Evolutionary conservation across 2,113 vertebrate species (phyloP), one percentile per base, ranked within the genome.

Genomic region (Fukomys damarensis): DNA sequence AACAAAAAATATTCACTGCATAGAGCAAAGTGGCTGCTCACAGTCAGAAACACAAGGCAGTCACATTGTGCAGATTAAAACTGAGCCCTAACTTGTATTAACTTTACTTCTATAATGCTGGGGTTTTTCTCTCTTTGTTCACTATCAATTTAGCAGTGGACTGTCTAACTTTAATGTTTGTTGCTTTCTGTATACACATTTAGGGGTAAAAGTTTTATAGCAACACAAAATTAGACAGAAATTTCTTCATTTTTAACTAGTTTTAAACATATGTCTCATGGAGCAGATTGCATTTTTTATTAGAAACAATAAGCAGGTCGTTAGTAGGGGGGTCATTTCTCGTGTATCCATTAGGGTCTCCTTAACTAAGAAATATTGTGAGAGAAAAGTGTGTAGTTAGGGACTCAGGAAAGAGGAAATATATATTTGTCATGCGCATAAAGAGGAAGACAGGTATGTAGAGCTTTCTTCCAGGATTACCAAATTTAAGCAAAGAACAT

Each of bases 161-260:
- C 86, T 92, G 68, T 68, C 38, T 91, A 77, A 52, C 65, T 19
- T 98, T 96, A 96, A 12, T 92, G 41, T 38, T 79, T 89, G 93
- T 72, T 56, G 38, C 58, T 94, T 77, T 49, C 14, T 93, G 79
- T 52, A 66, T 58, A 84, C 49, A 89, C 28, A 82, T 38, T 94
- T 96, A 76, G 0, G 46, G 59, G 28, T 79, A 96, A 54, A 84
- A 43, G 32, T 63, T 98, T 98, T 96, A 97, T 91, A 86, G 91
- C 0, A 41, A 61, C 93, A 94, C 93, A 95, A 97, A 98, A 96
- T 65, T 8, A 66, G 30, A 76, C 93, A 96, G 82, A 54, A 54
- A 66, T 41, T 56, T 19, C 85, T 96, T 96, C 22, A 16, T 89
- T 87, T 96, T 96, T 52, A 93, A 72, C 72, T 65, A 11, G 3